Percentiles rank a stretch among this genome's conserved stretches.
phyloP scores from a whole-genome alignment of 2,888 invertebrate species.

The Noctua comes region DNA sequence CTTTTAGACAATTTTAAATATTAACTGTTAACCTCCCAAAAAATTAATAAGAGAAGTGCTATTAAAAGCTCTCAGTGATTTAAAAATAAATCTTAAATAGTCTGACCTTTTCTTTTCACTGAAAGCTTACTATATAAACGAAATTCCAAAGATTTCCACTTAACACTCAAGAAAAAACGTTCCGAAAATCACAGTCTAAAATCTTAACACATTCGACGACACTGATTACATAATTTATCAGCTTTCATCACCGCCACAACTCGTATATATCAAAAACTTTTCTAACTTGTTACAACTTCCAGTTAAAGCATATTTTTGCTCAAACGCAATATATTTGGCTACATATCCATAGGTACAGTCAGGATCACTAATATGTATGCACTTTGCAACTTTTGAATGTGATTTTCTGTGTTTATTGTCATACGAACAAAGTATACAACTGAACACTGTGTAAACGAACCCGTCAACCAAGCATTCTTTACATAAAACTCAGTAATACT shows the following conservation, averaged over 20 bases:
- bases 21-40: no score
- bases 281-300: conserved; percentile 47
- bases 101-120: neutral
- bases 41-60: neutral
- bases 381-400: neutral
- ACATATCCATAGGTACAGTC: neutral
- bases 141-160: neutral
- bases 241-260: conserved; percentile 34
- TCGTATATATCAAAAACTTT: conserved; percentile 53
- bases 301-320: conserved; percentile 51
- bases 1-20: no score
- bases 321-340: conserved; percentile 42
- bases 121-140: neutral
- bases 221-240: conserved; percentile 56
- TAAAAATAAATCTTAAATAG: neutral
- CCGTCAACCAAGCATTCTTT: neutral
- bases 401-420: neutral
- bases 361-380: neutral
- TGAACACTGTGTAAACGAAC: neutral
- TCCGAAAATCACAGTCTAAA: conserved; percentile 21
- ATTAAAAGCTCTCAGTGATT: neutral
- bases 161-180: conserved; percentile 2
- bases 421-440: neutral
- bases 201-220: conserved; percentile 32
- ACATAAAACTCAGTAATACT: neutral